Percentiles rank a stretch among this genome's conserved stretches.
phyloP scores from a whole-genome alignment of 1,140 invertebrate genomes.

The Drosophila azteca region DNA sequence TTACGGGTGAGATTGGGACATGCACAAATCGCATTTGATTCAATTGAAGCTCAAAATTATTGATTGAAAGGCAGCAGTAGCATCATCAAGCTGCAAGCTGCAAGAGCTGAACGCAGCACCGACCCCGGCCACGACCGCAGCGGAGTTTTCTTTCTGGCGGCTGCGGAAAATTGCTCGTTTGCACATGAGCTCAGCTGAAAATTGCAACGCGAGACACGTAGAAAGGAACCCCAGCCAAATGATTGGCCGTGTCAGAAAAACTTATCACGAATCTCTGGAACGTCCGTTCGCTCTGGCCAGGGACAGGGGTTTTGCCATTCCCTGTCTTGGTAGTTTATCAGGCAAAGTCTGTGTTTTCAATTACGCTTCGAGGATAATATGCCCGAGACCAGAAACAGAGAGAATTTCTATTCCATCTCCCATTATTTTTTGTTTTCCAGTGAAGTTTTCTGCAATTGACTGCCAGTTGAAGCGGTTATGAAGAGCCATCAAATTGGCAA shows the following conservation, averaged over 20 bases:
- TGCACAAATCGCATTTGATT: conserved; percentile 71
- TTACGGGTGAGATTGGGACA: conserved; percentile 4
- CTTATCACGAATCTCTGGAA: conserved; percentile 66
- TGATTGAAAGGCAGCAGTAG: conserved; percentile 60
- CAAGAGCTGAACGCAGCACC: conserved; percentile 14
- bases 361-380: conserved; percentile 37
- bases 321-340: conserved; percentile 55
- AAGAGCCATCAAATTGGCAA: background rate
- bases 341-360: conserved; percentile 60
- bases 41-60: conserved; percentile 70
- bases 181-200: conserved; percentile 79
- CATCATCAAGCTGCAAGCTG: conserved; percentile 33
- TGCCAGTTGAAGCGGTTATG: background rate
- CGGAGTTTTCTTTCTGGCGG: conserved; percentile 27
- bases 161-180: conserved; percentile 65
- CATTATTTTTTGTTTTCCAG: conserved; percentile 1
- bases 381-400: conserved; percentile 10
- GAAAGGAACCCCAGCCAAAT: conserved; percentile 52
- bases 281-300: conserved; percentile 11
- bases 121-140: background rate
- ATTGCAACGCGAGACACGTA: conserved; percentile 78
- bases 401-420: background rate
- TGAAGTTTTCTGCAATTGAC: too few relatives aligned
- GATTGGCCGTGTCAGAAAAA: conserved; percentile 76
- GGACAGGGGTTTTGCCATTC: too few relatives aligned